Evolutionary conservation across 2,797 vertebrate species (phyloP).

Genomic region (Tamandua tetradactyla): DNA sequence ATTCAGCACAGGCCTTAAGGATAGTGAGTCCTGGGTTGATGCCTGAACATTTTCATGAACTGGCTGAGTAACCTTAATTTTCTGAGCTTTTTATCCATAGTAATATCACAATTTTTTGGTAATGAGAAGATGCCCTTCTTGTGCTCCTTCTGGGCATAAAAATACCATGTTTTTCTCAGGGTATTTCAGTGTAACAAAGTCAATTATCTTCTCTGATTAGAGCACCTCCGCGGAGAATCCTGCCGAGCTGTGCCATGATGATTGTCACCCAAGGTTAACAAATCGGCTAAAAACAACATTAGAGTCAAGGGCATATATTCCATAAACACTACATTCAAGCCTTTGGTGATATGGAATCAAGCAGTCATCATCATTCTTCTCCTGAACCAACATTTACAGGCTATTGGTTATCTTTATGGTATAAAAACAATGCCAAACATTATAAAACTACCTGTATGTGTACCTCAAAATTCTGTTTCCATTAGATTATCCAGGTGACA

Average conservation of each 20-base stretch:
- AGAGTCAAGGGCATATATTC: background rate
- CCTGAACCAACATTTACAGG: background rate
- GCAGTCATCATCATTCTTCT: slow-evolving; percentile 6
- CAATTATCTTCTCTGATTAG: background rate
- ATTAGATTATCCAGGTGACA: background rate
- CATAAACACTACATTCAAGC: background rate
- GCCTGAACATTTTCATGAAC: background rate
- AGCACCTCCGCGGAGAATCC: background rate
- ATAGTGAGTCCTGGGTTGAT: background rate
- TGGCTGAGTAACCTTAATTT: background rate
- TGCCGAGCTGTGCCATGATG: background rate
- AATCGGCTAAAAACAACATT: background rate
- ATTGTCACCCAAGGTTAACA: background rate
- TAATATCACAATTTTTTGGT: background rate
- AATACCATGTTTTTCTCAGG: background rate
- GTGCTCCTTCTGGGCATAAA: background rate
- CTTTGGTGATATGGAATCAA: background rate
- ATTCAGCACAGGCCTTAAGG: background rate
- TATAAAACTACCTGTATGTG: background rate
- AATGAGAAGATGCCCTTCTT: background rate
- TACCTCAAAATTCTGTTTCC: background rate
- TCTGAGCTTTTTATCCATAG: background rate
- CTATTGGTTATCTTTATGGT: background rate
- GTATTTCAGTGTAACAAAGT: background rate
- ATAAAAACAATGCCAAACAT: background rate